Percentiles rank a stretch among this genome's conserved stretches.
These are phyloP conservation scores for Pristionchus maxplancki DNA, from an alignment of 2,888 invertebrate species.

Conservation along the genomic window DNA sequence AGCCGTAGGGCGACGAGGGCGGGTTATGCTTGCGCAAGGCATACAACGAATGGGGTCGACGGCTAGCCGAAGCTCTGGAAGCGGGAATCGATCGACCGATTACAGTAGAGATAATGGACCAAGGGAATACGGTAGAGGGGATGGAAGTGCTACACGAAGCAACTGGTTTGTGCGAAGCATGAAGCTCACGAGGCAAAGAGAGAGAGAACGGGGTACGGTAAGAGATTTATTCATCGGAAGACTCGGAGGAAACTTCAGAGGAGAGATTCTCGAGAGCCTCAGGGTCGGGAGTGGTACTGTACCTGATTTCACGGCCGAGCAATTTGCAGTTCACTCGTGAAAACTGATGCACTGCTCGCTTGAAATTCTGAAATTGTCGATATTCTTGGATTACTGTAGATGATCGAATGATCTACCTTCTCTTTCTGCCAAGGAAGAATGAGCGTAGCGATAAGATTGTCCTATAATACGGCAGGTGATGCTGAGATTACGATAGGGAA, in stretches of 20 bases:
- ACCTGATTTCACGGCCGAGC: slow-evolving; percentile 76
- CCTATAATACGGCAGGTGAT: slow-evolving; percentile 49
- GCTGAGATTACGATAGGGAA: neutral
- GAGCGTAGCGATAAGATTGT: slow-evolving; percentile 68
- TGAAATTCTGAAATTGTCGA: slow-evolving; percentile 71
- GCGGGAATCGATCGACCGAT: slow-evolving; percentile 39
- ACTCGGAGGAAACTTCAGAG: neutral
- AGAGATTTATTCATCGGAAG: slow-evolving; percentile 19
- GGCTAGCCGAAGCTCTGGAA: slow-evolving; percentile 51
- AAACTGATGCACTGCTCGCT: slow-evolving; percentile 76
- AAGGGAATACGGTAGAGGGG: neutral
- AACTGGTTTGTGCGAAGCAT: neutral
- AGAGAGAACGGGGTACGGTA: neutral
- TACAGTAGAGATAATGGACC: neutral
- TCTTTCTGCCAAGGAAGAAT: slow-evolving; percentile 76
- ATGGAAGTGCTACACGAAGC: neutral
- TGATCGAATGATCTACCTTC: slow-evolving; percentile 58
- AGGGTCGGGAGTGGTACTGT: slow-evolving; percentile 54
- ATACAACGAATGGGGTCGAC: slow-evolving; percentile 50
- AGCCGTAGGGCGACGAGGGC: slow-evolving; percentile 20
- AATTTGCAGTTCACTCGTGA: slow-evolving; percentile 74
- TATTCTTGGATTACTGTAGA: neutral
- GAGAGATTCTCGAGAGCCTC: slow-evolving; percentile 10
- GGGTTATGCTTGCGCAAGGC: slow-evolving; percentile 50
- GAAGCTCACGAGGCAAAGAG: neutral